Evolutionary conservation across 2,797 vertebrate genomes (phyloP).

Genomic region (Acipenser oxyrinchus): DNA sequence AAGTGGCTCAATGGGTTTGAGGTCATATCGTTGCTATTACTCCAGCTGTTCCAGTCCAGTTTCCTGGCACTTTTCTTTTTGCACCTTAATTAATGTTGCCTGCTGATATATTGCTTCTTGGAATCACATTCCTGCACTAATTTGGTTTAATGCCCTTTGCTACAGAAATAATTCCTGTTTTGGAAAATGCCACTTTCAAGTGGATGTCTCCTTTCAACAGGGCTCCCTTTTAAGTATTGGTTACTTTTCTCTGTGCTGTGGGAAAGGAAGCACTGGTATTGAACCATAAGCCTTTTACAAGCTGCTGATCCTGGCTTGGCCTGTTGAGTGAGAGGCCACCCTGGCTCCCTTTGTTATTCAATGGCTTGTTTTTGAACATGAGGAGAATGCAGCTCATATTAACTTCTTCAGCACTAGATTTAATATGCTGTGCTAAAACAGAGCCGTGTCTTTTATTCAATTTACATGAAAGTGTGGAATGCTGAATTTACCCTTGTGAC

Average conservation of each 20-base stretch:
- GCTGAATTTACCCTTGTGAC: too few relatives aligned
- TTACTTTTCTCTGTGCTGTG: slow-evolving; percentile 32
- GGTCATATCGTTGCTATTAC: too few relatives aligned
- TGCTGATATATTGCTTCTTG: slow-evolving; percentile 7
- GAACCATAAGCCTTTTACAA: slow-evolving; percentile 29
- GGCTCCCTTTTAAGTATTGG: slow-evolving; percentile 27
- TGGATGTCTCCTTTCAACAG: slow-evolving; percentile 24
- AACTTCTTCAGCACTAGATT: neutral
- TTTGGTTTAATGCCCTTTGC: slow-evolving; percentile 20
- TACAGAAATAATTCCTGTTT: slow-evolving; percentile 21
- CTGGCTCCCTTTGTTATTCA: slow-evolving; percentile 21
- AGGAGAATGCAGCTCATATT: neutral
- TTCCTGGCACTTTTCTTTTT: too few relatives aligned
- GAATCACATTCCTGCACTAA: slow-evolving; percentile 7
- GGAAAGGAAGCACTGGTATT: slow-evolving; percentile 34
- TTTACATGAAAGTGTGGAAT: too few relatives aligned
- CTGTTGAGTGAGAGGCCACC: slow-evolving; percentile 29
- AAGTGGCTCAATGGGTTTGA: too few relatives aligned
- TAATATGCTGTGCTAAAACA: too few relatives aligned
- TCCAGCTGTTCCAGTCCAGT: too few relatives aligned
- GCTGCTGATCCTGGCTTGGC: slow-evolving; percentile 15
- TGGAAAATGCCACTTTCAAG: slow-evolving; percentile 32
- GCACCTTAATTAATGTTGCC: too few relatives aligned
- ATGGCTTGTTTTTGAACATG: slow-evolving; percentile 15
- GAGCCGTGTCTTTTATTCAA: too few relatives aligned